These are phyloP conservation scores for Oceanites oceanicus DNA, from an alignment of 2,113 vertebrate species.

Conservation along the genomic window DNA sequence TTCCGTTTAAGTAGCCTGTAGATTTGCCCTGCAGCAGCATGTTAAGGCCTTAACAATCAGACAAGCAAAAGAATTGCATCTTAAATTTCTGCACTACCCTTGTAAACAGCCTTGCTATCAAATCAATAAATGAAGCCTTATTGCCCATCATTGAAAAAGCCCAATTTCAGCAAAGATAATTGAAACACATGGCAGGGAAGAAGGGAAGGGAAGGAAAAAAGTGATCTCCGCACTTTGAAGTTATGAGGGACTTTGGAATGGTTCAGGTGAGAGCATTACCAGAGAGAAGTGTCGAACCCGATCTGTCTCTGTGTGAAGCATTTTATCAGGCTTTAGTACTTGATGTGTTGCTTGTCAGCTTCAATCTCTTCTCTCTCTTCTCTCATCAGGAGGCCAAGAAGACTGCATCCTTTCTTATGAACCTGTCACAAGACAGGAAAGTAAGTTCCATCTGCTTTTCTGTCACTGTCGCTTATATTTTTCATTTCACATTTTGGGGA, in stretches of 20 bases:
- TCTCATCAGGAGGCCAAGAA: conserved; percentile 89
- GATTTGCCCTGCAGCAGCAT: not conserved
- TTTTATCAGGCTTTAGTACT: not conserved
- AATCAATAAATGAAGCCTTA: not conserved
- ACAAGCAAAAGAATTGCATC: not conserved
- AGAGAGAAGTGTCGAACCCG: not conserved
- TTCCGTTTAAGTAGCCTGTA: not conserved
- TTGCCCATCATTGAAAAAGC: not conserved
- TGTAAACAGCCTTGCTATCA: not conserved
- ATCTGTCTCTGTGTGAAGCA: conserved; percentile 16
- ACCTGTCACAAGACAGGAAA: conserved; percentile 93
- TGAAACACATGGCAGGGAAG: not conserved
- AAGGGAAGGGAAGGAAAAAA: not conserved
- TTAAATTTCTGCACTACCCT: not conserved
- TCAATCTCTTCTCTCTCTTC: conserved; percentile 66
- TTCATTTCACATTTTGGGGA: not conserved
- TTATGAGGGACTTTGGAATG: conserved; percentile 29
- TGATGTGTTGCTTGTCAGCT: not conserved
- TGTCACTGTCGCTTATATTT: not conserved
- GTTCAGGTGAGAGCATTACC: conserved; percentile 23
- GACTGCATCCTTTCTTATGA: conserved; percentile 95
- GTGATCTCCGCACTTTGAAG: not conserved
- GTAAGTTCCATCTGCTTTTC: conserved; percentile 77
- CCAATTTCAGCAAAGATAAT: not conserved
- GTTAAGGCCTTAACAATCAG: not conserved